Evolutionary conservation across 2,888 invertebrate species (phyloP).

Genomic region (Luffia ferchaultella): DNA sequence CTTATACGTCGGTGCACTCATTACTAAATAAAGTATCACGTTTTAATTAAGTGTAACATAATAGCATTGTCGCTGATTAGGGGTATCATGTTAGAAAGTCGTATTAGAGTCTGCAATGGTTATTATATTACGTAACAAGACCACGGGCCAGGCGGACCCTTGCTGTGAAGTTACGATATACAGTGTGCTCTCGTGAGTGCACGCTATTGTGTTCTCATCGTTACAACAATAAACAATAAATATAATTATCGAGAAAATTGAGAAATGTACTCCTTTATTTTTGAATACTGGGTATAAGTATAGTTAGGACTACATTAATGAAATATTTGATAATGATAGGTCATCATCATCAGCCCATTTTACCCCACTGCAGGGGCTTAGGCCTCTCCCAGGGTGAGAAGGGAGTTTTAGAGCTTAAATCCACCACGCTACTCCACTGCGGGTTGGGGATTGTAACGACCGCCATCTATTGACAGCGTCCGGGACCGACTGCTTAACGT

Average conservation of each 20-base stretch:
- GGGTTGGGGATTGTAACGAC: no score
- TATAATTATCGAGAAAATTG: background rate
- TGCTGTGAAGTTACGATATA: background rate
- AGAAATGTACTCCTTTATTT: no score
- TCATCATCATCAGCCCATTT: no score
- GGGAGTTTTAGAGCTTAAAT: no score
- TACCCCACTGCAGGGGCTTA: no score
- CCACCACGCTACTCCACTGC: no score
- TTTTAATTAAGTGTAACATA: background rate
- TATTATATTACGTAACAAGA: background rate
- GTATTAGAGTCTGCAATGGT: background rate
- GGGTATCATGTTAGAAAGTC: background rate
- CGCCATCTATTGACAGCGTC: no score
- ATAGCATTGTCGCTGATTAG: background rate
- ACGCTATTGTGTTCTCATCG: background rate
- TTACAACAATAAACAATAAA: background rate
- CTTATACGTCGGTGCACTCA: background rate
- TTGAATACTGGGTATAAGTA: no score
- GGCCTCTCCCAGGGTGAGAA: no score
- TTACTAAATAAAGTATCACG: background rate
- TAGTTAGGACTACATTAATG: no score
- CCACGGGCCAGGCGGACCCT: background rate
- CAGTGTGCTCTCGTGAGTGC: background rate
- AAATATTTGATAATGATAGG: no score
- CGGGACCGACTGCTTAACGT: no score